These are phyloP conservation scores for Folsomia candida DNA, from an alignment of 2,888 invertebrate species.

Conservation along the genomic window DNA sequence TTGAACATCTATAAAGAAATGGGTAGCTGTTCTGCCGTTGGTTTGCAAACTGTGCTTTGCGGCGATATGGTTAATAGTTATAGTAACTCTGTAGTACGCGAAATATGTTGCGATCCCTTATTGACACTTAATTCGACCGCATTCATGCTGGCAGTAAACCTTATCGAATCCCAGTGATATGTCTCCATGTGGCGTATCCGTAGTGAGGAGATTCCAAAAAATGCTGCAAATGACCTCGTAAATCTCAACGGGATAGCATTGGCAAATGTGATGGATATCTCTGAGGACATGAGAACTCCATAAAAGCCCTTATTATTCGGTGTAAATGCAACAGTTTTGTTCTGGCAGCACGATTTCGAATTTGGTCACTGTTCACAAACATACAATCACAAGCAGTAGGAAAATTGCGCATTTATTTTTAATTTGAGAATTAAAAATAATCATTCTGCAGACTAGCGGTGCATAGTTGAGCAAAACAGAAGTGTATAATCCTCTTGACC, in stretches of 20 bases:
- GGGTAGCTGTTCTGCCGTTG: no score
- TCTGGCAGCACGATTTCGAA: not conserved
- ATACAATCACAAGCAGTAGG: no score
- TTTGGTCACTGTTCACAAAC: not conserved
- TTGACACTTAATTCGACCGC: not conserved
- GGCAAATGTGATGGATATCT: conserved; percentile 24
- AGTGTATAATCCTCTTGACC: not conserved
- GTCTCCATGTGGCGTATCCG: no score
- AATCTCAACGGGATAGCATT: conserved; percentile 36
- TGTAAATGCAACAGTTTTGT: conserved; percentile 23
- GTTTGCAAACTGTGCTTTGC: no score
- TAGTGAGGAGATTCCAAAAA: conserved; percentile 1
- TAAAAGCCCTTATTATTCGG: conserved; percentile 18
- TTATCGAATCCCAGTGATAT: not conserved
- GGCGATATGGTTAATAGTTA: no score
- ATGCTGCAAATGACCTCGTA: conserved; percentile 32
- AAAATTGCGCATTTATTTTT: no score
- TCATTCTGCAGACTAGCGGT: not conserved
- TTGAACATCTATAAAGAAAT: no score
- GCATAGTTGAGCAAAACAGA: not conserved
- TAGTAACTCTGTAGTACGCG: no score
- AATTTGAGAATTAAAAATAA: no score
- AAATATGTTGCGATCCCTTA: not conserved
- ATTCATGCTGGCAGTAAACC: not conserved
- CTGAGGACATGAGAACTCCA: conserved; percentile 16